phyloP scores from a whole-genome alignment of 35 echinoderm and acorn worm species.

The Amphiura filiformis region DNA sequence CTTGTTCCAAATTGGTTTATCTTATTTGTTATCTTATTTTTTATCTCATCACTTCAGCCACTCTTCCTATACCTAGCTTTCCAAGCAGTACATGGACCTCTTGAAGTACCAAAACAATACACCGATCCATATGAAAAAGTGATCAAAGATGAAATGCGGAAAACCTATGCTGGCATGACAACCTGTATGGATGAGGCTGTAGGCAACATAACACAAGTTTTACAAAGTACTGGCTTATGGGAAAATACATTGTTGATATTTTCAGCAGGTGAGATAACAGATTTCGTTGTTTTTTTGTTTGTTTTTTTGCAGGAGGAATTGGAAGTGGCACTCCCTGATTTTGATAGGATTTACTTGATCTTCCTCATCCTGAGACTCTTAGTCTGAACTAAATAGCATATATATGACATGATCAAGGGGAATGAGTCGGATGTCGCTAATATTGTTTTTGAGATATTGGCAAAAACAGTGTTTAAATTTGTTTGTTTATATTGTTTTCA shows the following conservation, averaged over 20 bases:
- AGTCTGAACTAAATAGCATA: too few species aligned
- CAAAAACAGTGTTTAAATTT: too few species aligned
- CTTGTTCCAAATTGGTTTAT: background rate
- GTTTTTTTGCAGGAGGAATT: too few species aligned
- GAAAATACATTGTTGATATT: constrained; percentile 78
- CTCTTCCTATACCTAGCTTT: constrained; percentile 60
- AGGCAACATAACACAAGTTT: constrained; percentile 43
- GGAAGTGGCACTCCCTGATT: too few species aligned
- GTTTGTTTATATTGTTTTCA: too few species aligned
- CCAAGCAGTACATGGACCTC: constrained; percentile 54
- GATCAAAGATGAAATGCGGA: constrained; percentile 32
- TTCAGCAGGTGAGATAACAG: constrained; percentile 86
- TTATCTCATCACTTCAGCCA: constrained; percentile 28
- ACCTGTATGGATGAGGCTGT: constrained; percentile 70
- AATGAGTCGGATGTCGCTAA: too few species aligned
- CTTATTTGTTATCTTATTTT: too few species aligned
- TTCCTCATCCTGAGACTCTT: too few species aligned
- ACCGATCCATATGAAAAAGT: constrained; percentile 38
- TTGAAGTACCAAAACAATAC: constrained; percentile 70
- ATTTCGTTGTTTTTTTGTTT: background rate
- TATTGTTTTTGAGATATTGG: too few species aligned
- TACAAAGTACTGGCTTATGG: constrained; percentile 46
- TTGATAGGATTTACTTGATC: too few species aligned
- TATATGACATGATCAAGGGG: too few species aligned
- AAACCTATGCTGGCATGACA: constrained; percentile 62